Percentiles rank a stretch among this genome's conserved stretches.
These are phyloP conservation scores for Xyliphius kryptos DNA, from an alignment of 2,113 vertebrate species.

Conservation along the genomic window DNA sequence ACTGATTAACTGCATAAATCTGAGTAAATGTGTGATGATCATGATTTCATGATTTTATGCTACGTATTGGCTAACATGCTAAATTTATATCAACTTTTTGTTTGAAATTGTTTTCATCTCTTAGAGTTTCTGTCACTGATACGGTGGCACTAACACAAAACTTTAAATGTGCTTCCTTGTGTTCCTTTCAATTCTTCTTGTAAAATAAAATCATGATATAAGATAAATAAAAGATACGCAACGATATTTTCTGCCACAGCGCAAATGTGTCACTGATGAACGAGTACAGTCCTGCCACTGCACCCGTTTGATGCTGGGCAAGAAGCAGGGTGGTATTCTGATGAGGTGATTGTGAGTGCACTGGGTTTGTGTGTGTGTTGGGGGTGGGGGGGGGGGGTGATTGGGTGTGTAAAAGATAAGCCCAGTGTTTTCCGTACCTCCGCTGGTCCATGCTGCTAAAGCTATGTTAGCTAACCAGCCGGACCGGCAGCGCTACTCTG, in stretches of 20 bases:
- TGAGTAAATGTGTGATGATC: too few relatives aligned
- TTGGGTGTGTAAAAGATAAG: constrained; percentile 40
- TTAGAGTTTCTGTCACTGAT: too few relatives aligned
- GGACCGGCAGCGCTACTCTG: constrained; percentile 50
- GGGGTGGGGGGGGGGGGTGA: constrained; percentile 14
- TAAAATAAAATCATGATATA: constrained; percentile 2
- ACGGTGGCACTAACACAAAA: too few relatives aligned
- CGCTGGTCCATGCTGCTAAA: constrained; percentile 53
- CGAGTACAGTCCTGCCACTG: constrained; percentile 41
- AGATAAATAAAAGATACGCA: background rate
- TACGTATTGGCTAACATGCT: too few relatives aligned
- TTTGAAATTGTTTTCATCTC: too few relatives aligned
- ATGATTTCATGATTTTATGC: too few relatives aligned
- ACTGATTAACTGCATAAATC: too few relatives aligned
- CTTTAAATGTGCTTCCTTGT: background rate
- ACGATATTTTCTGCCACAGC: constrained; percentile 17
- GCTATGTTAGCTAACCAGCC: constrained; percentile 47
- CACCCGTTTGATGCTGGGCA: constrained; percentile 28
- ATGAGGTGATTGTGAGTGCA: constrained; percentile 38
- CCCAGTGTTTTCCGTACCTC: constrained; percentile 47
- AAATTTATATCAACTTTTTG: too few relatives aligned
- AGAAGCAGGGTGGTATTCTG: constrained; percentile 38
- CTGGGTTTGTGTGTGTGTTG: background rate
- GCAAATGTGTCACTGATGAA: constrained; percentile 37
- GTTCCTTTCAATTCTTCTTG: background rate